Evolutionary conservation across 2,888 invertebrate genomes (phyloP).

Genomic region (Acrobasis consociella): DNA sequence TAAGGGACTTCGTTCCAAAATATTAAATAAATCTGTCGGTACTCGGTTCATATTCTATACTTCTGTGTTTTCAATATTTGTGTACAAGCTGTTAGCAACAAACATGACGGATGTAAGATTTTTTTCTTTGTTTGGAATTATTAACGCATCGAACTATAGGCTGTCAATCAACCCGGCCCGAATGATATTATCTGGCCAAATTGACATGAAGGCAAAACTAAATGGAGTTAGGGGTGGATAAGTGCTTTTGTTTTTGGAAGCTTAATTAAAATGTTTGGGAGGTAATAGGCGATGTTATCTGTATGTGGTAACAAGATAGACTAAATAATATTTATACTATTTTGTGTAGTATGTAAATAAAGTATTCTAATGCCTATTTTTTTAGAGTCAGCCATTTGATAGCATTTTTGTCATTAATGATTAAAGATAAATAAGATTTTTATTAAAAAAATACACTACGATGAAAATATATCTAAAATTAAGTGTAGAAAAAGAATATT

Average conservation of each 20-base stretch:
- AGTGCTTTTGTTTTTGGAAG: conserved; percentile 16
- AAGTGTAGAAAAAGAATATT: too few species aligned
- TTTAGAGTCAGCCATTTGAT: too few species aligned
- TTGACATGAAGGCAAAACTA: conserved; percentile 32
- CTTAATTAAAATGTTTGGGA: conserved; percentile 1
- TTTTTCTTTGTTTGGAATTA: conserved; percentile 41
- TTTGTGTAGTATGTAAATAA: background rate
- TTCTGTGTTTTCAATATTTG: background rate
- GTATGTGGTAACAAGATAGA: background rate
- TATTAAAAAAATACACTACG: too few species aligned
- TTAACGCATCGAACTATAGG: conserved; percentile 58
- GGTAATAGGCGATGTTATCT: conserved; percentile 10
- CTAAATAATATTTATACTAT: background rate
- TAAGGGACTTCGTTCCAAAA: too few species aligned
- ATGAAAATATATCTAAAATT: too few species aligned
- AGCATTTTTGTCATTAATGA: too few species aligned
- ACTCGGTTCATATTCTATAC: background rate
- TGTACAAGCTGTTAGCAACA: conserved; percentile 10
- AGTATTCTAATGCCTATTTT: background rate
- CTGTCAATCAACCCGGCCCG: conserved; percentile 55
- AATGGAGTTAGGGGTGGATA: conserved; percentile 18
- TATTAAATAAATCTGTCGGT: background rate
- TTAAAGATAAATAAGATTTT: too few species aligned
- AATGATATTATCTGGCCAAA: conserved; percentile 46
- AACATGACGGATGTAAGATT: conserved; percentile 27